Evolutionary conservation across 2,797 vertebrate genomes (phyloP).

Genomic region (Falco novaeseelandiae): DNA sequence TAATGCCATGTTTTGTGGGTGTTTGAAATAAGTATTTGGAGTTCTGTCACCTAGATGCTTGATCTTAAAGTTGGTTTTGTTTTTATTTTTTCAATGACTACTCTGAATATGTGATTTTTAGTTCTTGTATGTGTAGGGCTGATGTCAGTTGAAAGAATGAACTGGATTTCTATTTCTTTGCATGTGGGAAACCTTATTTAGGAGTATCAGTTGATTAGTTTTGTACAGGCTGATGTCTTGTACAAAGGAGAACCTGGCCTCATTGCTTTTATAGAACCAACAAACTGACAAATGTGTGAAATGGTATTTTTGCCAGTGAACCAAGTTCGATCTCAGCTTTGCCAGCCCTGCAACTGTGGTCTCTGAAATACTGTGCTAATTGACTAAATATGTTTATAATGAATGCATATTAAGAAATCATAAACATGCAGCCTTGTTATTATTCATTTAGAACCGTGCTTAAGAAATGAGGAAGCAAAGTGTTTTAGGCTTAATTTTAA

Average conservation of each 20-base stretch:
- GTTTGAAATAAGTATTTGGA: neutral
- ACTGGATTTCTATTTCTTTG: neutral
- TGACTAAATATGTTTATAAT: neutral
- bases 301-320: neutral
- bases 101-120: neutral
- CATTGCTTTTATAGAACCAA: neutral
- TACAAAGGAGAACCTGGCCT: neutral
- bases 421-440: neutral
- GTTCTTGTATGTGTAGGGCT: neutral
- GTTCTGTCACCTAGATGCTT: neutral
- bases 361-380: neutral
- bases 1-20: neutral
- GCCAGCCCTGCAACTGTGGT: neutral
- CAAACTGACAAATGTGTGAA: neutral
- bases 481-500: neutral
- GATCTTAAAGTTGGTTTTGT: neutral
- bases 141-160: neutral
- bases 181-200: neutral
- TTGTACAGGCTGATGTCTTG: neutral
- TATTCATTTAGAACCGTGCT: neutral
- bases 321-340: neutral
- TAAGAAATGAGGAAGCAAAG: neutral
- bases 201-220: neutral
- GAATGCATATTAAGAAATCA: neutral
- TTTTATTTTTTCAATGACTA: neutral